Base-by-base conservation (phyloP, 2,113 vertebrate genomes). In the Bothrops jararaca region DNA sequence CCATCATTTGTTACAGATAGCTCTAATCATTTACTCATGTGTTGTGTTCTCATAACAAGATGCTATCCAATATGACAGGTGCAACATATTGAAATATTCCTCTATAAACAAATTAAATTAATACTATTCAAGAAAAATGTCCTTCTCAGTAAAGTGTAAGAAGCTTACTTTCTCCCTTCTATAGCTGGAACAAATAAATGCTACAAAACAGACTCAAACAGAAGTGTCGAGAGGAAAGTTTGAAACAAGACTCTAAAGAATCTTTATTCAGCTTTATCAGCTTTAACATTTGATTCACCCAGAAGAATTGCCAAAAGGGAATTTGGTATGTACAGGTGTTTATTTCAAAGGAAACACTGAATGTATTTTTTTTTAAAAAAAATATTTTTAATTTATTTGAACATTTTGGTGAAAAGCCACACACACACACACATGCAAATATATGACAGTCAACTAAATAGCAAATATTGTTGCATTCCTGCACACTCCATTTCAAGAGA, bases 1-100 rank as follows among this genome's bases (percentile, higher is more conserved):
- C 88, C 53, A 69, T 60, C 0, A 10, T 93, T 95, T 88, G 80
- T 91, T 95, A 89, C 89, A 53, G 86, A 95, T 96, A 92, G 60
- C 60, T 39, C 89, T 93, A 58, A 92, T 85, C 93, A 64, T 96
- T 5, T 97, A 97, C 97, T 97, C 95, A 93, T 74, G 60, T 34
- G 86, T 92, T 95, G 86, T 26, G 74, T 60, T 92, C 45, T 39
- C 58, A 91, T 53, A 60, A 86, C 2, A 85, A 34, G 80, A 95
- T 88, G 91, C n/a, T 74, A 20, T 5, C 24, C 74, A 52, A 92
- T 85, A 42, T 12, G 7, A 45, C 20, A 34, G 90, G 53, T 57
- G n/a, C 0, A 20, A 52, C 39, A 26, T 13, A 45, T 94, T 95
- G 94, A 91, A 94, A 53, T 3, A 0, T 0, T 24, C 4, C 74